Evolutionary conservation across 2,797 vertebrate genomes (phyloP).

Genomic region (Labeo calbasu): DNA sequence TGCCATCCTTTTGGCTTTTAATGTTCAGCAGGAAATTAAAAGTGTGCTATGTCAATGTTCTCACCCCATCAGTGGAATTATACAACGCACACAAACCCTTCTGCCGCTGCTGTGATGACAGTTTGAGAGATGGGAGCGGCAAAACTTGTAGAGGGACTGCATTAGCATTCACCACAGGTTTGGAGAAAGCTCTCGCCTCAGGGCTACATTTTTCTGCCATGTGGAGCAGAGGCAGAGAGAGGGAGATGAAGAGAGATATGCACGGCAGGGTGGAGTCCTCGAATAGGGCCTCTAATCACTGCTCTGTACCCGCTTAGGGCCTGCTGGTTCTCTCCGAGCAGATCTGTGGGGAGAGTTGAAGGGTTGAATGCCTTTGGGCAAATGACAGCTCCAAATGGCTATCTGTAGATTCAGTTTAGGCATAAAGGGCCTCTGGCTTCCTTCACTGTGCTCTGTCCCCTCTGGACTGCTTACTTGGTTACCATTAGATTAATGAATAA

Average conservation of each 20-base stretch:
- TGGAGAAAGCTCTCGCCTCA: constrained; percentile 39
- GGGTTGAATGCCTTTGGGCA: constrained; percentile 48
- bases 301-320: constrained; percentile 4
- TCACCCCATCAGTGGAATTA: constrained; percentile 23
- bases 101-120: constrained; percentile 23
- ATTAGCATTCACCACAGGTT: constrained; percentile 45
- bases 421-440: constrained; percentile 14
- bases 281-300: constrained; percentile 39
- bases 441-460: constrained; percentile 3
- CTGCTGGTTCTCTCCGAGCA: constrained; percentile 30
- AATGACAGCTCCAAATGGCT: constrained; percentile 28
- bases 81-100: constrained; percentile 3
- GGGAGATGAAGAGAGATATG: constrained; percentile 26
- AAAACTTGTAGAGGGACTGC: constrained; percentile 31
- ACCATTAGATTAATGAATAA: constrained; percentile 16
- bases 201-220: constrained; percentile 44
- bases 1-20: neutral
- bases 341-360: constrained; percentile 37
- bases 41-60: constrained; percentile 7
- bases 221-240: constrained; percentile 43
- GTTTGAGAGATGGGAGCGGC: constrained; percentile 36
- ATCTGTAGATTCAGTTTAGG: constrained; percentile 18
- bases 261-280: constrained; percentile 29
- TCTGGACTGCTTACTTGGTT: constrained; percentile 23
- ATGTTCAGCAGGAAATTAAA: constrained; percentile 15